phyloP scores from a whole-genome alignment of 2,113 vertebrate species.

The Lasiurus borealis region DNA sequence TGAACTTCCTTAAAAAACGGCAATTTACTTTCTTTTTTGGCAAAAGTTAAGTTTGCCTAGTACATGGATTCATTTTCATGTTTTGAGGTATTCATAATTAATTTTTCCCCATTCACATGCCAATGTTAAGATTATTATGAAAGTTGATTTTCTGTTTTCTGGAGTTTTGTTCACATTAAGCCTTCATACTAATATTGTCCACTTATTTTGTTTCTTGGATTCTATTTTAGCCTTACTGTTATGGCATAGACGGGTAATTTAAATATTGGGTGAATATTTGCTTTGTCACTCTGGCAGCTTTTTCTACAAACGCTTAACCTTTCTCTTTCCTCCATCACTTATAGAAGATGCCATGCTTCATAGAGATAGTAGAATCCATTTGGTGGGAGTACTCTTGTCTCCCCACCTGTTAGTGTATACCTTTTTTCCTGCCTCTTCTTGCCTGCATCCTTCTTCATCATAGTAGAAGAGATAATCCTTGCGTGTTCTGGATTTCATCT shows the following conservation, averaged over 20 bases:
- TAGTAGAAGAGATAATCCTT: background rate
- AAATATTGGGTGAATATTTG: constrained; percentile 45
- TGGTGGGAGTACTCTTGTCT: background rate
- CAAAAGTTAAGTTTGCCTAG: constrained; percentile 21
- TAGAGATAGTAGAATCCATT: background rate
- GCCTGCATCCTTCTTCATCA: background rate
- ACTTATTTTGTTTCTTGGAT: background rate
- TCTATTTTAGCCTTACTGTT: constrained; percentile 36
- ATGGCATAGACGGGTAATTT: background rate
- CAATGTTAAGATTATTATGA: constrained; percentile 17
- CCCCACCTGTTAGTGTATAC: background rate
- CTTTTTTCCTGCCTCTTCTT: background rate
- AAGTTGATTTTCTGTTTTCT: constrained; percentile 55
- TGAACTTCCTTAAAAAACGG: background rate
- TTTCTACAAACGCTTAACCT: background rate
- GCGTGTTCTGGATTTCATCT: background rate
- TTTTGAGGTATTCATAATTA: constrained; percentile 52
- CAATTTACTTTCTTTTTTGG: background rate
- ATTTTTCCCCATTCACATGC: background rate
- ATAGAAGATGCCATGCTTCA: background rate
- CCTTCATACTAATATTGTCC: background rate
- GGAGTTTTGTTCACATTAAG: constrained; percentile 39
- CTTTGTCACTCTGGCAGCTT: background rate
- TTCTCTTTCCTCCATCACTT: background rate
- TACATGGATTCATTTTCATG: constrained; percentile 39